phyloP scores from a whole-genome alignment of 2,888 invertebrate species.

The Acronicta aceris region DNA sequence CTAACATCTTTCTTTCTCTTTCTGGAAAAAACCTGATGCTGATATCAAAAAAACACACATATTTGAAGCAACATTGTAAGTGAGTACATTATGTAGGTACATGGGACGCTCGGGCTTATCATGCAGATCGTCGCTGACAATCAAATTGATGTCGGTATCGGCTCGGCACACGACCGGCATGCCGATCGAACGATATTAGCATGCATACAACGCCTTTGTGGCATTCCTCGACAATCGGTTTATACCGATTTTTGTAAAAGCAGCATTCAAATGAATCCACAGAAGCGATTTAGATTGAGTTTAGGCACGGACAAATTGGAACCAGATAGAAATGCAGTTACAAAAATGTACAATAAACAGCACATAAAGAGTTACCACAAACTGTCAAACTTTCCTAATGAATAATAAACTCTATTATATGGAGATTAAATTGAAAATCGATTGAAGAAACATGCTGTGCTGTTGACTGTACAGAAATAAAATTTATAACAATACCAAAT shows the following conservation, averaged over 20 bases:
- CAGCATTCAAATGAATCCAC: neutral
- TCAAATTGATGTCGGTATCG: slow-evolving; percentile 48
- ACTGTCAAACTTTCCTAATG: no score
- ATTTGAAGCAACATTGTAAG: slow-evolving; percentile 28
- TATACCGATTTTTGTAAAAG: slow-evolving; percentile 23
- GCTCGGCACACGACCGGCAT: slow-evolving; percentile 45
- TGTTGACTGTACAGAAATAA: no score
- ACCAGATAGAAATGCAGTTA: no score
- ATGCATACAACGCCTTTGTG: slow-evolving; percentile 33
- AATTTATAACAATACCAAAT: no score
- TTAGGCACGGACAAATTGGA: no score
- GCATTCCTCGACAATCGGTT: slow-evolving; percentile 21
- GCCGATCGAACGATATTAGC: slow-evolving; percentile 34
- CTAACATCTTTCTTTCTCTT: no score
- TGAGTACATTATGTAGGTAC: slow-evolving; percentile 10
- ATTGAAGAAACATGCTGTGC: no score
- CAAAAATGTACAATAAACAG: no score
- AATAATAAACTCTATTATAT: no score
- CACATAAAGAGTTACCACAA: no score
- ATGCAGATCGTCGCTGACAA: slow-evolving; percentile 25
- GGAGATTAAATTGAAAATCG: no score
- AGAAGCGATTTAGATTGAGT: neutral
- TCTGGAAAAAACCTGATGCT: no score
- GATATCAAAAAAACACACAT: neutral
- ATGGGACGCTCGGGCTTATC: slow-evolving; percentile 39